Base-by-base conservation (phyloP, 2,797 vertebrate genomes). In the Serranus cabrilla region DNA sequence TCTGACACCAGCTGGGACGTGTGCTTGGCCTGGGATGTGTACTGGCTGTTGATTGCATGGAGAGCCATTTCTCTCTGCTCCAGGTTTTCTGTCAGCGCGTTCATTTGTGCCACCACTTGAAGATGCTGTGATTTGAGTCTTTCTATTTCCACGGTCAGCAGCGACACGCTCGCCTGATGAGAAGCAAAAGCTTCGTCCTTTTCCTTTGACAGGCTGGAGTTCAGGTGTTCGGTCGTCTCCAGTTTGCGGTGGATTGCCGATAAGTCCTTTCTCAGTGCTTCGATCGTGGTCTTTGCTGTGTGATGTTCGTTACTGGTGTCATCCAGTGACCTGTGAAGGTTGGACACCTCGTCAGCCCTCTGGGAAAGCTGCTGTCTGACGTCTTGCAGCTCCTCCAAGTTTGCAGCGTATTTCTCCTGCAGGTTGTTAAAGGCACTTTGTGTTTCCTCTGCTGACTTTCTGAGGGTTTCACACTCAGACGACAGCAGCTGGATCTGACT, bases 1-100 rank as follows among this genome's bases (percentile, higher is more conserved):
- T 97, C 91, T 31, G 91, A 76, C 7, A 93, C 83, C 75, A 96
- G 80, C 43, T 90, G 67, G 0, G 91, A 71, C 4, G 95, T 70
- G 16, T 91, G 89, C 51, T 96, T 94, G 55, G 91, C 92, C 85
- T 97, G 97, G 3, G 93, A 90, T 3, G 88, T 17, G 59, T 94
- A 96, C 34, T 93, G 95, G 54, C 86, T 93, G 52, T 83, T 94
- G 23, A 97, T 94, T 3, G 93, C 94, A 20, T 96, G 94, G 7
- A 96, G 79, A 58, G 94, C 91, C 89, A 94, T 70, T 18, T 96
- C 96, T 62, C 93, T 95, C 74, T 97, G 94, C 80, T 96, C 94
- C 0, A 94, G 89, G 59, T 95, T 92, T 65, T 95, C 93, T 0
- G 93, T 94, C 77, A 86, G 62, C 0, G 77, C 81, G 13, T 91